Base-by-base conservation (phyloP, 2,797 vertebrate species). In the Chelidonichthys spinosus region DNA sequence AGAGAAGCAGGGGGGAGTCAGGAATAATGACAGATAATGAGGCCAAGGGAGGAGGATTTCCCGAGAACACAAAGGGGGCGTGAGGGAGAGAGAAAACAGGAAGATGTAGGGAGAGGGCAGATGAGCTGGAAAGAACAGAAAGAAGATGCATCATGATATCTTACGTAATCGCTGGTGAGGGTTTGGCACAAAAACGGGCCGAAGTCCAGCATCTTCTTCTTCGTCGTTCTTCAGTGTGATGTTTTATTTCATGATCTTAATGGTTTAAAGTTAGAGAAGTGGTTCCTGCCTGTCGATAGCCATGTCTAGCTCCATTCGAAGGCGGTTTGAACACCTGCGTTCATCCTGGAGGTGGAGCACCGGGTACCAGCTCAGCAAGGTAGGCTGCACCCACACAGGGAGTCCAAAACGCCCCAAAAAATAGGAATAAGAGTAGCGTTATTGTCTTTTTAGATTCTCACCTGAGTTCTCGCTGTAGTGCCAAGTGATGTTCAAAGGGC, bases 291-390 rank as follows among this genome's bases (percentile, higher is more conserved):
- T 1, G 17, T 47, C 1, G 3, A 0, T 4, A 42, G 44, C 32
- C 17, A 92, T 92, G 90, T 44, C 81, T 37, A 39, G 46, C 46
- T 79, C 63, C 39, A 56, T 91, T 11, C 76, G 32, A 47, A 81
- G 75, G 69, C 79, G 15, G 8, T 81, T 91, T 0, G 44, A 70
- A 18, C 61, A 77, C 37, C 43, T 90, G 73, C 69, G 76, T 18
- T 75, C 81, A 11, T 74, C 83, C 18, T 84, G 87, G 84, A 89
- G 88, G 78, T 89, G 89, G 85, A 91, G 90, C 72, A 66, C 85
- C 13, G 88, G 80, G 61, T 25, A 85, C 82, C 73, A 81, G 68
- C 66, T 73, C 25, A 46, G 43, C 74, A 90, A 92, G 92, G 90
- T 92, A 92, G 85, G 89, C 69, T 60, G n/a, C 70, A 3, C 75